Evolutionary conservation across 2,113 vertebrate species (phyloP).

Genomic region (Emydocephalus ijimae): DNA sequence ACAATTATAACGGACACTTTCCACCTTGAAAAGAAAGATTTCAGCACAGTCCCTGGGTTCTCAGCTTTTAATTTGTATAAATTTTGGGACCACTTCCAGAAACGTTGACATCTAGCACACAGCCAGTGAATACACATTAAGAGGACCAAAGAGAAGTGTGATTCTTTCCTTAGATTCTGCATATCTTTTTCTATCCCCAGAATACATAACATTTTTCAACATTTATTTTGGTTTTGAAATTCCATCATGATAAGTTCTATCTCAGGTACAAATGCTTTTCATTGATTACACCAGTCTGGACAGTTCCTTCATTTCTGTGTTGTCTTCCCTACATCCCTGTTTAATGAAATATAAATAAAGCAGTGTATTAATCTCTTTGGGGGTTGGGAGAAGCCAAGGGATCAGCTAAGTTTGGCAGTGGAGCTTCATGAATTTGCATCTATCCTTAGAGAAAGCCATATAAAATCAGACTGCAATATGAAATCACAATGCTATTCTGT

Average conservation of each 20-base stretch:
- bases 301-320: constrained; percentile 41
- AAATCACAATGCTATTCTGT: constrained; percentile 56
- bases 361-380: constrained; percentile 25
- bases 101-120: background rate
- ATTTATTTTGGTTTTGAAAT: constrained; percentile 31
- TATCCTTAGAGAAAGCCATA: constrained; percentile 82
- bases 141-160: constrained; percentile 62
- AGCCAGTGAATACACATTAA: constrained; percentile 40
- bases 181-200: constrained; percentile 50
- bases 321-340: constrained; percentile 41
- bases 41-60: background rate
- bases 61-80: background rate
- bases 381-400: constrained; percentile 28
- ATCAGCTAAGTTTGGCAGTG: constrained; percentile 51
- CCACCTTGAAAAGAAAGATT: background rate
- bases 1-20: constrained; percentile 29
- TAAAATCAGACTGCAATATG: constrained; percentile 75
- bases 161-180: constrained; percentile 62
- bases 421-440: constrained; percentile 58
- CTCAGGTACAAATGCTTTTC: constrained; percentile 72
- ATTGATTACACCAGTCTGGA: constrained; percentile 37
- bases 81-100: background rate
- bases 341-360: constrained; percentile 27
- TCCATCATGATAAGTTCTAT: constrained; percentile 63
- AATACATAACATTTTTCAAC: constrained; percentile 2